Base-by-base conservation (phyloP, 2,113 vertebrate species). In the Pelusios castaneus region DNA sequence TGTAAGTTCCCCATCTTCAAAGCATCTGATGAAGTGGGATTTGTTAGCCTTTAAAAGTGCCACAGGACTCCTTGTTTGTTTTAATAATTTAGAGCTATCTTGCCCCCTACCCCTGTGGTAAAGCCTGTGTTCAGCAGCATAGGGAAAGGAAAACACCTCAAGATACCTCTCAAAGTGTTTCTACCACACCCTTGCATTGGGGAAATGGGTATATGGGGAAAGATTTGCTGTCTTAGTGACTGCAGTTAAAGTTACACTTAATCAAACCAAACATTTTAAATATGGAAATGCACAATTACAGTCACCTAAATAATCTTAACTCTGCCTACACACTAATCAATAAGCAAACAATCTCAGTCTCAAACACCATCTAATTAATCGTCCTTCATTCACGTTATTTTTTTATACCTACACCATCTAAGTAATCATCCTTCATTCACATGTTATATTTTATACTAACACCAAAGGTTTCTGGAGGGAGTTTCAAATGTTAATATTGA, bases 261-360 rank as follows among this genome's bases (percentile, higher is more conserved):
- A 95, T 95, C 93, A 95, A 94, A 83, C 21, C 52, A 85, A 91
- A 85, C 86, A 94, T 94, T 89, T 67, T 89, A 96, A 92, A 87
- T 87, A 85, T 7, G 0, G 1, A 54, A 91, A n/a, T 85, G 73
- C n/a, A 82, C 78, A 92, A 78, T 0, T 1, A 49, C 78, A 63
- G 78, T 89, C 92, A 95, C 73, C 82, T 4, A 58, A 91, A 85
- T 87, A 92, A 89, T 41, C 89, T 83, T 21, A 93, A 82, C 91
- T 73, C 54, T 85, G 92, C 87, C 31, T 54, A 77, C 56, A 60
- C n/a, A 70, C 60, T n/a, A 41, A 22, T 84, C 38, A 84, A 25
- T 70, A 5, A 93, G 47, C 75, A 67, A 84, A 56, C 9, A 19
- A 19, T 76, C 82, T 90, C 83, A 93, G 89, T 27, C 73, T 87